Percentiles rank a stretch among this genome's conserved stretches.
Evolutionary conservation across 2,888 invertebrate genomes (phyloP).

Genomic region (Mythimna ferrago): DNA sequence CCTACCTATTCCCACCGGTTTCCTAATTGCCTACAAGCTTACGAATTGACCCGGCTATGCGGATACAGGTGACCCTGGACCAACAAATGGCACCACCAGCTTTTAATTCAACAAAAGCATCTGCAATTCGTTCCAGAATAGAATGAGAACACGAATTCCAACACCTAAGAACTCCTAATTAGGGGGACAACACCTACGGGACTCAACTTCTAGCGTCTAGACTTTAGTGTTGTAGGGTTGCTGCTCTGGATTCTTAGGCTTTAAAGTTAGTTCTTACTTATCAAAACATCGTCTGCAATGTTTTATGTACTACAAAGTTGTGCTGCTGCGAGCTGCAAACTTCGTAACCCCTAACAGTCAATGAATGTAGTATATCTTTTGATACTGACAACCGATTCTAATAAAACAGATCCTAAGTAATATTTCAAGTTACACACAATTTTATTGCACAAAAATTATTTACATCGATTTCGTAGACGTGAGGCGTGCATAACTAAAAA

Average conservation of each 20-base stretch:
- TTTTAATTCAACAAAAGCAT: constrained; percentile 78
- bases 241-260: neutral
- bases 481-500: no score
- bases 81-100: constrained; percentile 58
- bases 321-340: no score
- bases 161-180: constrained; percentile 88
- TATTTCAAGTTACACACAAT: no score
- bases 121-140: constrained; percentile 83
- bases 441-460: no score
- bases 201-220: constrained; percentile 75
- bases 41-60: constrained; percentile 58
- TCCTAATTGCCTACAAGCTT: constrained; percentile 62
- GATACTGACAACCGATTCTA: no score
- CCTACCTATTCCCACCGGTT: constrained; percentile 39
- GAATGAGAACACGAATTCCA: constrained; percentile 84
- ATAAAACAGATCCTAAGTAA: no score
- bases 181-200: constrained; percentile 84
- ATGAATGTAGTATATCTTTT: no score
- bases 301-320: no score
- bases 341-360: no score
- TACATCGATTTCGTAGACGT: no score
- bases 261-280: neutral
- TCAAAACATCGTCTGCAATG: no score
- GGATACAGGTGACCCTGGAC: constrained; percentile 57
- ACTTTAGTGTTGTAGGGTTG: constrained; percentile 78